Evolutionary conservation across 2,113 vertebrate genomes (phyloP).

Genomic region (Xiphorhynchus elegans): DNA sequence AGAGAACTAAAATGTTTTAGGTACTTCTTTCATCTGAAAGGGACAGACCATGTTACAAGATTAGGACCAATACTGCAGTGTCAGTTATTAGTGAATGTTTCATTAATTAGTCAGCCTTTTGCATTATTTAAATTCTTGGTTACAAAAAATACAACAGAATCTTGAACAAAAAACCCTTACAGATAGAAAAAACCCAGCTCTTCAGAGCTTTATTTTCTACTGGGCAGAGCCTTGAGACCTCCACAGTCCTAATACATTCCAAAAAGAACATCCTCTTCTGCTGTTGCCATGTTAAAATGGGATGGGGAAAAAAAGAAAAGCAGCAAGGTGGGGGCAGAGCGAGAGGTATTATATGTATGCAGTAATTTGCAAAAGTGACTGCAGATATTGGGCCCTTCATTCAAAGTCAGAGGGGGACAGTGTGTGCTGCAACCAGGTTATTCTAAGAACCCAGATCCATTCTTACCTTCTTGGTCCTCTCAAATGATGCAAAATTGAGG

Average conservation of each 20-base stretch:
- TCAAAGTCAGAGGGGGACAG: not conserved
- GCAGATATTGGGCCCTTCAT: not conserved
- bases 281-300: not conserved
- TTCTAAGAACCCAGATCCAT: not conserved
- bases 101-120: not conserved
- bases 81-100: not conserved
- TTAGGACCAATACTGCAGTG: not conserved
- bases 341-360: fast-evolving
- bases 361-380: not conserved
- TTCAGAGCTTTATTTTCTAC: not conserved
- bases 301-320: not conserved
- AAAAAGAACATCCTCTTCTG: not conserved
- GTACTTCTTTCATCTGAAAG: not conserved
- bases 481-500: not conserved
- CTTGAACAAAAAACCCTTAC: not conserved
- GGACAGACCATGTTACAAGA: not conserved
- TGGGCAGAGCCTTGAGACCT: not conserved
- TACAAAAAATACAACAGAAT: not conserved
- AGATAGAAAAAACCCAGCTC: not conserved
- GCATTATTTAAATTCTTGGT: not conserved
- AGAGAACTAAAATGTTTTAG: not conserved
- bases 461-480: not conserved
- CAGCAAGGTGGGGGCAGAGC: not conserved
- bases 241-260: not conserved
- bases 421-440: not conserved